These are phyloP conservation scores for Cydia splendana DNA, from an alignment of 1,140 invertebrate genomes.

Conservation along the genomic window DNA sequence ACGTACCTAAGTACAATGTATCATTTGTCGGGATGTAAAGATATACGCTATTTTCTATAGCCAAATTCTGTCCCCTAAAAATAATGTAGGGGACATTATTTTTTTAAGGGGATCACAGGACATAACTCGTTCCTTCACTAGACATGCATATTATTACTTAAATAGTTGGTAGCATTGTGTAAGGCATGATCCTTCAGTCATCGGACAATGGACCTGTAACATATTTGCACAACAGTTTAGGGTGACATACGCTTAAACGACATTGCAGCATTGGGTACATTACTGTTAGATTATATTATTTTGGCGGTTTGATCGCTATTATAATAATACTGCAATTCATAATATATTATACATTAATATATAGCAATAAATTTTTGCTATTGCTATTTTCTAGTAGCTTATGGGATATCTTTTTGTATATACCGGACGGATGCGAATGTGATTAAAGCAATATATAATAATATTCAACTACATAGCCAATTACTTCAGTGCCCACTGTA, in stretches of 20 bases:
- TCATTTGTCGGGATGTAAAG: no score
- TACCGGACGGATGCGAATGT: neutral
- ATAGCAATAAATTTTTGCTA: neutral
- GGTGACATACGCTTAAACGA: neutral
- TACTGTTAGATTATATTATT: neutral
- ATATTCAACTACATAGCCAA: constrained; percentile 25
- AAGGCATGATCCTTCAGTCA: constrained; percentile 50
- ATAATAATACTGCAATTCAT: neutral
- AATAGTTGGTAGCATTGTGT: constrained; percentile 37
- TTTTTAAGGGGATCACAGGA: no score
- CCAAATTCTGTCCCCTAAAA: neutral
- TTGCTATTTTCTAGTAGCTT: neutral
- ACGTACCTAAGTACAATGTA: neutral
- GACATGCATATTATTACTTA: constrained; percentile 35
- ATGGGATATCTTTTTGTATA: neutral
- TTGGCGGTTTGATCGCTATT: neutral
- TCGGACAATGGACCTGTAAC: constrained; percentile 63
- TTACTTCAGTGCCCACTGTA: constrained; percentile 44
- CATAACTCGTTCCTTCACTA: neutral
- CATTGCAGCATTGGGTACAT: neutral
- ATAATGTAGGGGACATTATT: neutral
- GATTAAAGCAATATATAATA: constrained; percentile 24
- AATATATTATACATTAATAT: neutral
- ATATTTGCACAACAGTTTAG: constrained; percentile 37
- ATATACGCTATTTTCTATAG: neutral